Evolutionary conservation across 1,140 invertebrate genomes (phyloP).

Genomic region (Heliconius hermathena): DNA sequence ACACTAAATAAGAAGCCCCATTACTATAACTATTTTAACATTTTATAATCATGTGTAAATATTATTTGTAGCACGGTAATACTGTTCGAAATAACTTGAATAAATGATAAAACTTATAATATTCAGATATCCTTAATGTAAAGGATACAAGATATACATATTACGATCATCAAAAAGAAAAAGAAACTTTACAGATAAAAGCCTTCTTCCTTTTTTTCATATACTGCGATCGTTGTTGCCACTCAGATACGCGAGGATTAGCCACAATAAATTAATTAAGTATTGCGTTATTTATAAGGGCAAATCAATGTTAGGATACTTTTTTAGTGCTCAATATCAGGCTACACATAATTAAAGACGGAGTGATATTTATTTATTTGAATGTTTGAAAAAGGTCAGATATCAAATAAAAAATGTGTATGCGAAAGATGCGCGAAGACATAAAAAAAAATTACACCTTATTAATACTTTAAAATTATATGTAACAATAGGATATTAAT

Average conservation of each 20-base stretch:
- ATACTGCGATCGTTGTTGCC: background rate
- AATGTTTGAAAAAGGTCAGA: constrained; percentile 2
- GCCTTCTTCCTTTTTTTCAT: background rate
- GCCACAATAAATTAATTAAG: background rate
- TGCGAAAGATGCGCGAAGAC: no score
- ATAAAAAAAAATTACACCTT: no score
- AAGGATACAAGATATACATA: background rate
- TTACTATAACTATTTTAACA: background rate
- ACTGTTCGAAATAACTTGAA: background rate
- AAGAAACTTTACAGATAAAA: background rate
- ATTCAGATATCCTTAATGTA: background rate
- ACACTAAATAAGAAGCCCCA: background rate
- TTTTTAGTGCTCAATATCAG: background rate
- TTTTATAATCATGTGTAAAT: background rate
- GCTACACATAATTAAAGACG: background rate
- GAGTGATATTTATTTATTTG: background rate
- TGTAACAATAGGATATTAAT: no score
- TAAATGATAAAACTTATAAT: background rate
- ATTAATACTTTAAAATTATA: no score
- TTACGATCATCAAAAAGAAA: background rate
- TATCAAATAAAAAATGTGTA: background rate
- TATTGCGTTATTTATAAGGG: constrained; percentile 3
- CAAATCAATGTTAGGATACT: background rate
- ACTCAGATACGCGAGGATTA: background rate
- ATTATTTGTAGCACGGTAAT: background rate